phyloP scores from a whole-genome alignment of 2,888 invertebrate species.

The Amphimallon solstitiale region DNA sequence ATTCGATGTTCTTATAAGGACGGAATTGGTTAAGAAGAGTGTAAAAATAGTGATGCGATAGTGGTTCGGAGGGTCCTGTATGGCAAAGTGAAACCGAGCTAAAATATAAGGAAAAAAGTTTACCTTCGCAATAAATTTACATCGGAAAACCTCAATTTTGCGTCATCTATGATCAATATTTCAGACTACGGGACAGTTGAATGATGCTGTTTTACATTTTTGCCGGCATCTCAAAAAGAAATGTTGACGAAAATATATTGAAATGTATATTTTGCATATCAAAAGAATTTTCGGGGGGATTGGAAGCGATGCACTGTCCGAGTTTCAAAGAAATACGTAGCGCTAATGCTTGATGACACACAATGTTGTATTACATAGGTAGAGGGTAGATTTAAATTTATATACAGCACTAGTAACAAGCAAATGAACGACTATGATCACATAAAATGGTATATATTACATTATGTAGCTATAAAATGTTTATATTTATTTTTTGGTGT shows the following conservation, averaged over 20 bases:
- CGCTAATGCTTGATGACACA: not conserved
- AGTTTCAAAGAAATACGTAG: not conserved
- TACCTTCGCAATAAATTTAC: slow-evolving; percentile 25
- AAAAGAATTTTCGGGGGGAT: not conserved
- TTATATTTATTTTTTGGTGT: too few species aligned
- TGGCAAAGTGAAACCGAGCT: not conserved
- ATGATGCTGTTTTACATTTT: slow-evolving; percentile 23
- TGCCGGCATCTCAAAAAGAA: slow-evolving; percentile 9
- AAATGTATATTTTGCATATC: slow-evolving; percentile 25
- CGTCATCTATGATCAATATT: slow-evolving; percentile 21
- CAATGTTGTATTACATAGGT: too few species aligned
- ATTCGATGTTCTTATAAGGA: not conserved
- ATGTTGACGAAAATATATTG: slow-evolving; percentile 20
- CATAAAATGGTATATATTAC: too few species aligned
- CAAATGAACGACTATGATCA: too few species aligned
- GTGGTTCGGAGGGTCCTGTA: not conserved
- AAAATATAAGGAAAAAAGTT: slow-evolving; percentile 4
- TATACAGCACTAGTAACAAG: too few species aligned
- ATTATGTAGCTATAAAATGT: too few species aligned
- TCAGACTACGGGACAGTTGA: slow-evolving; percentile 12
- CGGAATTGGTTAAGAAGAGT: not conserved
- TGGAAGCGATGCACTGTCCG: not conserved
- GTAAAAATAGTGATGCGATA: not conserved
- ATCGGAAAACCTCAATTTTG: slow-evolving; percentile 19
- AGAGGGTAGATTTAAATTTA: too few species aligned